Base-by-base conservation (phyloP, 2,888 invertebrate genomes). In the Parelbella ahira region DNA sequence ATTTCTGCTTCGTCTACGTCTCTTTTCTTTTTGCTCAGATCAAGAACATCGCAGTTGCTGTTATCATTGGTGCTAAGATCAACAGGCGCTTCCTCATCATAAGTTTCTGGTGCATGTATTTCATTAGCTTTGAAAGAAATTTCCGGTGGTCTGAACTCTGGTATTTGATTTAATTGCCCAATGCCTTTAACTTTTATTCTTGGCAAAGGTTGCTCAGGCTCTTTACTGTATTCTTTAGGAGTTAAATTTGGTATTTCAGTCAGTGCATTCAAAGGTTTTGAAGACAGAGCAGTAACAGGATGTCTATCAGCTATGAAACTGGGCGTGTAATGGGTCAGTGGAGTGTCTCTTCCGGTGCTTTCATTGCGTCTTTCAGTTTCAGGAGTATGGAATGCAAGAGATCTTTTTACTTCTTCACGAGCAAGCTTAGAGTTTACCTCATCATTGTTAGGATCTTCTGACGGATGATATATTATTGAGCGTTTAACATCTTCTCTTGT, bases 401-500 rank as follows among this genome's bases (percentile, higher is more conserved):
- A 80, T 53, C 91, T 83, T 51, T 90, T 90, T 0, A 88, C 83
- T 50, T 90, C 90, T 45, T 89, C 89, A 25, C 88, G 70, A 24
- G 81, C 76, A 3, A 87, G 63, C 69, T 91, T 91, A 1, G 83
- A 76, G 51, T 88, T 90, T 0, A 90, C 81, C 56, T 93, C 93
- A 50, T 94, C 94, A 58, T 93, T 93, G 32, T 93, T 93, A 0
- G 94, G 93, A 63, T 95, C 95, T 79, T 95, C 95, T 1, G 93
- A 94, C 0, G 95, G 94, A 67, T 95, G 95, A 60, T 95, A 95
- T 48, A 95, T 94, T 37, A 97, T 94, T 3, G 94, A 91, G 51
- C 93, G 92, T 68, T 97, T 96, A 0, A 97, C 94, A 56, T 97
- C 97, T 54, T 97, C 95, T 38, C 96, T 90, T 1, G 94, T 93